Evolutionary conservation across 1,140 invertebrate genomes (phyloP).

Genomic region (Linepithema humile): DNA sequence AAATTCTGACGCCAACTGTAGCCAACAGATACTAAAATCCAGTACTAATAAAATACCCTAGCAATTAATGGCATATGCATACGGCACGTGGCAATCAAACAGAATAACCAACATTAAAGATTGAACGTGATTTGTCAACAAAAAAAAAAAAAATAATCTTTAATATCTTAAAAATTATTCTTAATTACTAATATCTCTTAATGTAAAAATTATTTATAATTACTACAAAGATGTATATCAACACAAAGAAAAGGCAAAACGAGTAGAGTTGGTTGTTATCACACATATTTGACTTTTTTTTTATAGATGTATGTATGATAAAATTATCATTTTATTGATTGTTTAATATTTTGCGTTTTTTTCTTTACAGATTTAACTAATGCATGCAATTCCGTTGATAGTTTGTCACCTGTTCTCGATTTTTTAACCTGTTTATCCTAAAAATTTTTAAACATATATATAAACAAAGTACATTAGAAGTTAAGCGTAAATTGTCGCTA

Average conservation of each 20-base stretch:
- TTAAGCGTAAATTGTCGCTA: neutral
- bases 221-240: no score
- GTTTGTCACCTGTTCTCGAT: conserved; percentile 79
- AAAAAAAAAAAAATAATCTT: no score
- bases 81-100: neutral
- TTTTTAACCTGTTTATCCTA: conserved; percentile 66
- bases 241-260: no score
- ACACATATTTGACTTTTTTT: neutral
- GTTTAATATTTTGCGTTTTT: conserved; percentile 84
- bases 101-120: neutral
- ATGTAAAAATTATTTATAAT: no score
- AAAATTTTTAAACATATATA: neutral
- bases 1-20: conserved; percentile 39
- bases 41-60: conserved; percentile 1
- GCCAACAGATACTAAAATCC: neutral
- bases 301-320: neutral
- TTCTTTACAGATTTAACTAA: conserved; percentile 91
- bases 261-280: no score
- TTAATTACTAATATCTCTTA: no score
- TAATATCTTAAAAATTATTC: no score
- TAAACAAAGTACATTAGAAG: neutral
- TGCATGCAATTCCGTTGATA: conserved; percentile 87
- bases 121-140: no score
- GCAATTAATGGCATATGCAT: neutral
- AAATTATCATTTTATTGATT: conserved; percentile 67